Evolutionary conservation across 2,888 invertebrate species (phyloP), one percentile per base, ranked within the genome.

Genomic region (Dinocampus coccinellae): DNA sequence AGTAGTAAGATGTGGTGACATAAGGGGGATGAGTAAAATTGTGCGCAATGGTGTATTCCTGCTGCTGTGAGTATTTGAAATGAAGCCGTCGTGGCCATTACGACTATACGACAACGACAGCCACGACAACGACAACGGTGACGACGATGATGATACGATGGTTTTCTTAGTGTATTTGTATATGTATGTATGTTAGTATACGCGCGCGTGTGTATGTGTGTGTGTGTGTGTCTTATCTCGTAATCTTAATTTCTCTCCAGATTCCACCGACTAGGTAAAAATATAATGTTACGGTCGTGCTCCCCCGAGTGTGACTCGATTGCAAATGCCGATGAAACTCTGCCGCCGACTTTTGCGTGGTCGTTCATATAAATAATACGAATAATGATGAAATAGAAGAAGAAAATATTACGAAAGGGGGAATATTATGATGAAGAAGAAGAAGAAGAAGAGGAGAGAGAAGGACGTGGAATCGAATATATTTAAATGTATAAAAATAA

Each of bases 181-280:
- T 36, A 7, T 13, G 13, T 36, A 13, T 39, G 57, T 53, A 53
- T 36, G 64, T 29, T 22, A n/a, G n/a, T n/a, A n/a, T n/a, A n/a
- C n/a, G n/a, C n/a, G n/a, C n/a, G n/a, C n/a, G n/a, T 58, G 69
- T 24, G n/a, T 39, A 39, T 39, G 39, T n/a, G 2, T 39, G 39
- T 13, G 13, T 39, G 36, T 10, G 13, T 66, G 53, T 20, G 67
- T 75, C 78, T 80, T 83, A 83, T 83, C 83, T 80, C 77, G 73
- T 78, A 79, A 83, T 83, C 83, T 83, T 83, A 83, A 83, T 83
- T 83, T 72, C 69, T 47, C 16, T 63, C 79, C 78, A 78, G 80
- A 80, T 81, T 80, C 82, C 74, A 77, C 77, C 67, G 60, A 72
- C 70, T 69, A 73, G 77, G 73, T 72, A 77, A 63, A 68, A 75